phyloP scores from a whole-genome alignment of 2,797 vertebrate species.

The Sardinella longiceps region DNA sequence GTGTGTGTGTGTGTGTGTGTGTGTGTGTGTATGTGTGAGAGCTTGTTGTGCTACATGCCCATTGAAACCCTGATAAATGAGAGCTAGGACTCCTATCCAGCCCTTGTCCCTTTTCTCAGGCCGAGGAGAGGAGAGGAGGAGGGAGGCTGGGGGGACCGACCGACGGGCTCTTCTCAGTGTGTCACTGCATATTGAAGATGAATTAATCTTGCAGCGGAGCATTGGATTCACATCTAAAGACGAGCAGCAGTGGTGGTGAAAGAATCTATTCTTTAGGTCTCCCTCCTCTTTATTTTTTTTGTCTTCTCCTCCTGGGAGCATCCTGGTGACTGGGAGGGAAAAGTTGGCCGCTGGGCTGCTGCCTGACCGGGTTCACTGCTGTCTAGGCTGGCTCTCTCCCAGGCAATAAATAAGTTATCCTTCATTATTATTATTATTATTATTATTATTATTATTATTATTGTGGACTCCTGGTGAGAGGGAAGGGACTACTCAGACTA shows the following conservation, averaged over 20 bases:
- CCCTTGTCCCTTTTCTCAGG: not conserved
- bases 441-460: no score
- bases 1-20: no score
- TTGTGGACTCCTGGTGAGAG: not conserved
- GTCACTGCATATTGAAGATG: slow-evolving; percentile 7
- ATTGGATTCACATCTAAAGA: not conserved
- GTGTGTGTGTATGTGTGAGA: no score
- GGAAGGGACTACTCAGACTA: not conserved
- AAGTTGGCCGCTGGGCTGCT: not conserved
- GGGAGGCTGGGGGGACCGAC: not conserved
- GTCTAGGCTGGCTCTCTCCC: not conserved
- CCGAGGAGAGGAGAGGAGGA: not conserved
- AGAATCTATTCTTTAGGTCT: not conserved
- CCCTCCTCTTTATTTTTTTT: not conserved
- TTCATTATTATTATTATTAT: no score
- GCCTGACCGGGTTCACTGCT: not conserved
- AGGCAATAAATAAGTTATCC: not conserved
- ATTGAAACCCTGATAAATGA: not conserved
- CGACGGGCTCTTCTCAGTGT: not conserved
- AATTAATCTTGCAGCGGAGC: not conserved
- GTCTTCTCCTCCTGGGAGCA: not conserved
- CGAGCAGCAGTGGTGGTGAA: not conserved
- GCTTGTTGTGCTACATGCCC: not conserved
- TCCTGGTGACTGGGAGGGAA: not conserved
- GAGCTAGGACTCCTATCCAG: not conserved